A percentile compares a stretch with the other conserved stretches of the same genome.
phyloP scores from a whole-genome alignment of 2,888 invertebrate species.

The Agrenia bidenticulata region DNA sequence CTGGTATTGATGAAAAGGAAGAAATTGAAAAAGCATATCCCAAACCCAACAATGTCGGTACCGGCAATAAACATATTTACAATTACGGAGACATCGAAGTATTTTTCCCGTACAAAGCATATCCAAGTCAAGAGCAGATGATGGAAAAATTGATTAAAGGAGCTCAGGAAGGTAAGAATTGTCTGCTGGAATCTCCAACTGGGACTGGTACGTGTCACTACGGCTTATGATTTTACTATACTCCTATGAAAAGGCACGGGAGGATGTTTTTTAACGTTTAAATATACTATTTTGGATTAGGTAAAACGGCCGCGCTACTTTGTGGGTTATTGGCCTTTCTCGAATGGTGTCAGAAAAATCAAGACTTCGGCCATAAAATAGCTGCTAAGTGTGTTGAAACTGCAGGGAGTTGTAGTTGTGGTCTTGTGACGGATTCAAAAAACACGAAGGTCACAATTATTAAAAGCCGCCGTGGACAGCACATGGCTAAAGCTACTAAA shows the following conservation, averaged over 20 bases:
- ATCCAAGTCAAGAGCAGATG: slow-evolving; percentile 43
- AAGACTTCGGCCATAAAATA: not conserved
- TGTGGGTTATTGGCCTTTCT: slow-evolving; percentile 45
- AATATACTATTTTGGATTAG: no score
- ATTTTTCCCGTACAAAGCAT: slow-evolving; percentile 44
- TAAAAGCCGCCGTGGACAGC: not conserved
- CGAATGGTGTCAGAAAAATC: slow-evolving; percentile 13
- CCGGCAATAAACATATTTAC: slow-evolving; percentile 4
- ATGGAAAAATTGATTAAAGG: slow-evolving; percentile 43
- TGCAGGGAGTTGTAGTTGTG: slow-evolving; percentile 31
- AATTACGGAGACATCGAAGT: slow-evolving; percentile 26
- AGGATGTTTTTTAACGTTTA: no score
- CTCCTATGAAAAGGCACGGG: no score
- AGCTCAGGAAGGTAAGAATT: slow-evolving; percentile 32
- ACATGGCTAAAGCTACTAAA: no score
- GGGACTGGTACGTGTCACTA: slow-evolving; percentile 24
- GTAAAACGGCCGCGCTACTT: slow-evolving; percentile 48
- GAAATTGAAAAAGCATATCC: no score
- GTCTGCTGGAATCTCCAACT: slow-evolving; percentile 48
- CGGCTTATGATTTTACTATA: no score
- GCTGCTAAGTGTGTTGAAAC: slow-evolving; percentile 14
- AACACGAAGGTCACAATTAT: not conserved
- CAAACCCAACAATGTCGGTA: no score
- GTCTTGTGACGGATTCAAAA: slow-evolving; percentile 17
- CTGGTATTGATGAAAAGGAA: slow-evolving; percentile 19